A percentile compares a stretch with the other conserved stretches of the same genome.
Evolutionary conservation across 2,888 invertebrate genomes (phyloP).

Genomic region (Caenorhabditis sulstoni): DNA sequence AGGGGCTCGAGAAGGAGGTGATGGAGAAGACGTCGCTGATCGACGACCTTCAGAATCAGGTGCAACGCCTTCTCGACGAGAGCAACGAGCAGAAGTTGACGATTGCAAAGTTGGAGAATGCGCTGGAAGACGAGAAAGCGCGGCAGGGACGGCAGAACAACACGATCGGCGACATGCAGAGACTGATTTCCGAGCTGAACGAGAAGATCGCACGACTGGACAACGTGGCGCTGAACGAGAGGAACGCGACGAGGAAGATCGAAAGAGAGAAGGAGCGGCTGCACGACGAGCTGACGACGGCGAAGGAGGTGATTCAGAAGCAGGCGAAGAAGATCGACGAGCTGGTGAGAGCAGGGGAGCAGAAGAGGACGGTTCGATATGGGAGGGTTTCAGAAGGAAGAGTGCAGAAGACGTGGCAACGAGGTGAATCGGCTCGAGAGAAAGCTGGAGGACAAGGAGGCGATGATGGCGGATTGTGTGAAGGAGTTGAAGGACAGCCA

Average conservation of each 20-base stretch:
- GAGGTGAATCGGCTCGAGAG: constrained; percentile 72
- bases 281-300: constrained; percentile 61
- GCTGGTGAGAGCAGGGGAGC: constrained; percentile 51
- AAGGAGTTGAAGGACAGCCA: constrained; percentile 76
- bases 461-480: constrained; percentile 77
- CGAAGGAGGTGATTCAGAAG: constrained; percentile 61
- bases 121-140: constrained; percentile 62
- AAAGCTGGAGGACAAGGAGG: constrained; percentile 76
- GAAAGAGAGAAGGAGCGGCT: constrained; percentile 65
- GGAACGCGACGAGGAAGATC: constrained; percentile 63
- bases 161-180: constrained; percentile 73
- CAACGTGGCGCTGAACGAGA: constrained; percentile 63
- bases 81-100: constrained; percentile 54
- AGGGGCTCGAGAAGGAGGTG: constrained; percentile 61
- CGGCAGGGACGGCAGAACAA: constrained; percentile 64
- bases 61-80: constrained; percentile 62
- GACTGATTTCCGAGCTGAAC: constrained; percentile 72
- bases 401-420: constrained; percentile 70
- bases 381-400: constrained; percentile 70
- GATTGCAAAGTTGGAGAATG: constrained; percentile 62
- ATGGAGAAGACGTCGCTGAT: constrained; percentile 61
- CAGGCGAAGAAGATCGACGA: constrained; percentile 70
- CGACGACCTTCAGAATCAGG: constrained; percentile 65
- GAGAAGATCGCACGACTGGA: constrained; percentile 65
- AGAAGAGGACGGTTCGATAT: too few species aligned